A percentile compares a stretch with the other conserved stretches of the same genome.
Evolutionary conservation across 2,888 invertebrate species (phyloP).

Genomic region (Spialia ferax): DNA sequence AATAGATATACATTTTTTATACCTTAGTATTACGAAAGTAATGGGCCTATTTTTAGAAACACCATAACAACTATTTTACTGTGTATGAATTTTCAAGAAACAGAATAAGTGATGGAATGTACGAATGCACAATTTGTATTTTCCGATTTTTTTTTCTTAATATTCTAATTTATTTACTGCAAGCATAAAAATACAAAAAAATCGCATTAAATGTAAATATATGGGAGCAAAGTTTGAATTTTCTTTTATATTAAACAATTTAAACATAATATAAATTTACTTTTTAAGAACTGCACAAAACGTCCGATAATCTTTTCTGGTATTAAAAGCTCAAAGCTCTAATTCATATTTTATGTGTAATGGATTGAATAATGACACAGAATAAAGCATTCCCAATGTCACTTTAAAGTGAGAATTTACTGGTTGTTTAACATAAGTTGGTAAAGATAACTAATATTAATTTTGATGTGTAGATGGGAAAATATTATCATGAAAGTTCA

Average conservation of each 20-base stretch:
- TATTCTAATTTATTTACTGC: conserved; percentile 2
- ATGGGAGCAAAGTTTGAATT: conserved; percentile 21
- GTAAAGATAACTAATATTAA: conserved; percentile 9
- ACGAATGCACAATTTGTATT: conserved; percentile 26
- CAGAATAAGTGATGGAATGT: conserved; percentile 14
- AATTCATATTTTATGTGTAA: conserved; percentile 17
- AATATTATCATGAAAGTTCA: conserved; percentile 25
- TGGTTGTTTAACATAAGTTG: conserved; percentile 13
- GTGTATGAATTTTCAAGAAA: background rate
- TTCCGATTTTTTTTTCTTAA: background rate
- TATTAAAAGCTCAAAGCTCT: conserved; percentile 8
- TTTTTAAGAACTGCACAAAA: conserved; percentile 27
- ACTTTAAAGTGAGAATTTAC: conserved; percentile 25
- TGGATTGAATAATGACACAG: background rate
- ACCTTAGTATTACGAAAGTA: conserved; percentile 8
- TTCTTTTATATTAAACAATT: background rate
- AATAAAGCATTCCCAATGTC: conserved; percentile 31
- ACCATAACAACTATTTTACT: conserved; percentile 19
- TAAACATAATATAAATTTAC: conserved; percentile 3
- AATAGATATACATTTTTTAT: conserved; percentile 20
- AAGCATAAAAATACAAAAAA: conserved; percentile 10
- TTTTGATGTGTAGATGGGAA: conserved; percentile 21
- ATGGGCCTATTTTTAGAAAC: conserved; percentile 32
- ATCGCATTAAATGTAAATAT: conserved; percentile 6
- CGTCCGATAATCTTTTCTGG: conserved; percentile 2